Percentiles rank a stretch among this genome's conserved stretches.
Conservation (phyloP, 2,113 vertebrate species). For the Menidia beryllina region DNA sequence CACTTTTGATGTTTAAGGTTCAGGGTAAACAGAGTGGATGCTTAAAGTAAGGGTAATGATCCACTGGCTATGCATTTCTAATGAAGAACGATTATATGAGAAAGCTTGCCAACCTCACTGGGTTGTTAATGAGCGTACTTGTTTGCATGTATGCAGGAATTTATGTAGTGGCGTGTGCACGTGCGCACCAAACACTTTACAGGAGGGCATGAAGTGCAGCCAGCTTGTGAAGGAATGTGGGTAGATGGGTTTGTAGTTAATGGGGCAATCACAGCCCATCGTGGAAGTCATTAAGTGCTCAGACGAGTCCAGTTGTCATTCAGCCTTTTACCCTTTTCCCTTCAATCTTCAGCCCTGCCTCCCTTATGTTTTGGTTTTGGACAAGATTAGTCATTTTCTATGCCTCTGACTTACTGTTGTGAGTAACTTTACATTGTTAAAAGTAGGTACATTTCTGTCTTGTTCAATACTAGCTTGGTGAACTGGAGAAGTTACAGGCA, state of each 20-base stretch:
- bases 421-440: slow-evolving; percentile 13
- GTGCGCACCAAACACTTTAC: slow-evolving; percentile 22
- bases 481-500: slow-evolving; percentile 33
- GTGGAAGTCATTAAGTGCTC: slow-evolving; percentile 48
- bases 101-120: slow-evolving; percentile 54
- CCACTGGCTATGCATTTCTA: slow-evolving; percentile 64
- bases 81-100: slow-evolving; percentile 66
- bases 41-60: slow-evolving; percentile 77
- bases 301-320: slow-evolving; percentile 58
- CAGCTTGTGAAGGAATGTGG: slow-evolving; percentile 40
- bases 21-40: slow-evolving; percentile 46
- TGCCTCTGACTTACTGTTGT: slow-evolving; percentile 46
- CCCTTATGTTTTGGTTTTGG: slow-evolving; percentile 20
- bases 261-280: slow-evolving; percentile 63
- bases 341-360: slow-evolving; percentile 16
- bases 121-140: slow-evolving; percentile 62
- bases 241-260: slow-evolving; percentile 38
- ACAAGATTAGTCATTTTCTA: slow-evolving; percentile 23
- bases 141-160: slow-evolving; percentile 49
- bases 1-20: slow-evolving; percentile 51
- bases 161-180: slow-evolving; percentile 6
- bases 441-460: neutral
- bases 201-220: slow-evolving; percentile 12
- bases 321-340: slow-evolving; percentile 28
- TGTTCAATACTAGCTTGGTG: neutral